Base-by-base conservation (phyloP, 2,113 vertebrate genomes). In the Aramus guarauna region DNA sequence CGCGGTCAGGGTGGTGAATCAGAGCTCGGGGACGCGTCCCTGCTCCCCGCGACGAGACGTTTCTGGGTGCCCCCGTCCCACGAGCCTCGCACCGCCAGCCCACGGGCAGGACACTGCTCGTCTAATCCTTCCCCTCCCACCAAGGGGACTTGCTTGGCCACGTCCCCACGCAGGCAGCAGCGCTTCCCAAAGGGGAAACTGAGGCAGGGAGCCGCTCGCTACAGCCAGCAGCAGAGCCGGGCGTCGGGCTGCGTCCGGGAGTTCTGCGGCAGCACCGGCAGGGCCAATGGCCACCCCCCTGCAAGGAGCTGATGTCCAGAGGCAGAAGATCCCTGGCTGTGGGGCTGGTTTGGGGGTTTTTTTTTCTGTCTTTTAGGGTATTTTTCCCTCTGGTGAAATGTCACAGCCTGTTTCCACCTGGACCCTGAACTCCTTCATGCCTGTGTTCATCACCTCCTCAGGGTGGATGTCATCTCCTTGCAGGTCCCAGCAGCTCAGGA, bases 21-120 rank as follows among this genome's bases (percentile, higher is more conserved):
- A 43, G 77, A 53, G 62, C 79, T 78, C 1, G 4, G 50, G 69
- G 32, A 36, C 1, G 0, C 2, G 2, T 36, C 41, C 76, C 36
- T 0, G 10, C 39, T 41, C 6, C 32, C 47, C 32, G 0, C 19
- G 24, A 0, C 3, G 15, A 55, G 56, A 60, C 2, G 2, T 41
- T 56, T 77, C 53, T 30, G n/a, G 36, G 11, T 50, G 39, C 4
- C 26, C 27, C 4, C 1, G 3, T 59, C 68, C 41, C 1, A 0
- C 15, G 23, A 45, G 36, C 43, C 37, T 67, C 56, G 9, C 4
- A 11, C 9, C 9, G 0, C 20, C 75, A 56, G 29, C 58, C 48
- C 0, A 0, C 8, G 6, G 47, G 30, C 37, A 58, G 47, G 37
- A 53, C 26, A 14, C 20, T 7, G 37, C 32, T 50, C 52, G 52